Evolutionary conservation across 2,888 invertebrate species (phyloP).

Genomic region (Spatulosminthurus flaviceps): DNA sequence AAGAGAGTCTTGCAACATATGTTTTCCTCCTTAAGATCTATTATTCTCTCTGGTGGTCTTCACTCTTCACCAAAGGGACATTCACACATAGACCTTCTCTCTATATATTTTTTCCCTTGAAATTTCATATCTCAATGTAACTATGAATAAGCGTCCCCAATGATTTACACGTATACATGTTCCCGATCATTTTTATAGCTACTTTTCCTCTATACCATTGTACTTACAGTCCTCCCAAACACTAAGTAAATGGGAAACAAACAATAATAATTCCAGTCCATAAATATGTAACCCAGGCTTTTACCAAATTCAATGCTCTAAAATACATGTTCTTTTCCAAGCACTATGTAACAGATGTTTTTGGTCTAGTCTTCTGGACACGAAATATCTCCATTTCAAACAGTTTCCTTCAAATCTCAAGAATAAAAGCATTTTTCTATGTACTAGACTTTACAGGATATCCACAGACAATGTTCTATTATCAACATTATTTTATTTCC

Average conservation of each 20-base stretch:
- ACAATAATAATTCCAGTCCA: too few species aligned
- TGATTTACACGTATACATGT: too few species aligned
- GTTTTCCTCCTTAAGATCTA: constrained; percentile 8
- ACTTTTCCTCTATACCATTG: too few species aligned
- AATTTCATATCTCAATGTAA: not conserved
- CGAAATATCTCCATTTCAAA: not conserved
- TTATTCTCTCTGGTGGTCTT: not conserved
- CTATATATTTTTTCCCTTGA: not conserved
- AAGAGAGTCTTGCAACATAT: not conserved
- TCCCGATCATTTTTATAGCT: too few species aligned
- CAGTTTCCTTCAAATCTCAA: not conserved
- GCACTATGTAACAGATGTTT: not conserved
- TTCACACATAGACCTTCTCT: not conserved
- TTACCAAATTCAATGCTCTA: not conserved
- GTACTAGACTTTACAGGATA: not conserved
- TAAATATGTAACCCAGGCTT: not conserved
- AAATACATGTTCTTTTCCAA: not conserved
- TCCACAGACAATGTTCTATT: too few species aligned
- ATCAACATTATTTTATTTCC: too few species aligned
- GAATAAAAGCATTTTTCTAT: not conserved
- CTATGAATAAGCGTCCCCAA: not conserved
- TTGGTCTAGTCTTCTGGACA: not conserved
- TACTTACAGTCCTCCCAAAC: too few species aligned
- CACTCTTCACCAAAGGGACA: not conserved
- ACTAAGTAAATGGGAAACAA: too few species aligned